Percentiles rank a stretch among this genome's conserved stretches.
These are phyloP conservation scores for Montipora sp. DNA, from an alignment of 64 coral and sea anemone species.

Conservation along the genomic window DNA sequence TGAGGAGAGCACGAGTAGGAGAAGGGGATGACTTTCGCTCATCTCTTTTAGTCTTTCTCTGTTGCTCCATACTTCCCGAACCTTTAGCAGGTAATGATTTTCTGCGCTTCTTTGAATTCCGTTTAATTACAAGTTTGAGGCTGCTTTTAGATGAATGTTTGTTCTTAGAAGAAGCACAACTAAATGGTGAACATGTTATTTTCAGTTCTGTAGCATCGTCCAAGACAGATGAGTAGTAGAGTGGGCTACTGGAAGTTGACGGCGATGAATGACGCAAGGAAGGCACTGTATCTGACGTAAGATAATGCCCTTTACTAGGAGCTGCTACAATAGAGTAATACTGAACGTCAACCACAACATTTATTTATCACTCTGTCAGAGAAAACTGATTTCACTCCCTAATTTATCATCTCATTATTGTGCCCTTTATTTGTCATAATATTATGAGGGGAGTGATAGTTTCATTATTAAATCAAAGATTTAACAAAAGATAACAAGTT, in stretches of 20 bases:
- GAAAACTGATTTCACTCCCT: too few relatives aligned
- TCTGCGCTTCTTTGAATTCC: constrained; percentile 97
- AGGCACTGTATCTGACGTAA: constrained; percentile 83
- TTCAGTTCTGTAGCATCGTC: constrained; percentile 59
- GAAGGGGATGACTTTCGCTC: constrained; percentile 74
- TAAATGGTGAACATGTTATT: constrained; percentile 94
- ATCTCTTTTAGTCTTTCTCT: constrained; percentile 74
- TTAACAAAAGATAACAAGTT: too few relatives aligned
- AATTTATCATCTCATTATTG: too few relatives aligned
- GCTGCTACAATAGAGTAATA: constrained; percentile 55
- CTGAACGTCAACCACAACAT: constrained; percentile 1
- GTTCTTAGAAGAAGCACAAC: constrained; percentile 88
- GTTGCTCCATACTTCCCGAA: constrained; percentile 48
- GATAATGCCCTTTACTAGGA: constrained; percentile 78
- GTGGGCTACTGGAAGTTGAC: constrained; percentile 91
- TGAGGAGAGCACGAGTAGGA: constrained; percentile 60
- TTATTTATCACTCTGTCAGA: not conserved
- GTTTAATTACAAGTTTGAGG: constrained; percentile 90
- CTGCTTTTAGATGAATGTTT: constrained; percentile 78
- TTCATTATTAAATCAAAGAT: too few relatives aligned
- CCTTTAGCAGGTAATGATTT: constrained; percentile 86
- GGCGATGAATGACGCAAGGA: constrained; percentile 63
- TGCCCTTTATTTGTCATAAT: too few relatives aligned
- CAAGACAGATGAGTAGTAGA: constrained; percentile 73
- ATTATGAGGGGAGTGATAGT: too few relatives aligned